Base-by-base conservation (phyloP, 2,797 vertebrate species). In the Pseudomugil tenellus region DNA sequence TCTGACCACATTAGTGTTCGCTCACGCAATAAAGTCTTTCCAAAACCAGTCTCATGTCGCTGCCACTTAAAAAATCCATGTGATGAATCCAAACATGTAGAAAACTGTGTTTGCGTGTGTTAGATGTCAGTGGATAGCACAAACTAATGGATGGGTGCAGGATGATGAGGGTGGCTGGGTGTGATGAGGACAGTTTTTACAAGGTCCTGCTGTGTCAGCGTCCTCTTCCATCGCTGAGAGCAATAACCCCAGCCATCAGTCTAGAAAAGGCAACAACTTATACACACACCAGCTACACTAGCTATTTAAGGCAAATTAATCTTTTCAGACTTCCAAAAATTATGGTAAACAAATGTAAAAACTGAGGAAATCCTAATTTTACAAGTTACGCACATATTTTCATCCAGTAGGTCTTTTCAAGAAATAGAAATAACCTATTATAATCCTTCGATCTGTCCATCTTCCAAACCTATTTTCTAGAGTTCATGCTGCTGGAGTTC, bases 21-120 rank as follows among this genome's bases (percentile, higher is more conserved):
- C 74, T 56, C 82, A 69, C 78, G 79, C 81, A 94, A 92, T 94
- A 93, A 94, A 94, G 72, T 81, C 74, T 87, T 83, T 85, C 65
- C 68, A 84, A 74, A 83, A 85, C 35, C 16, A 54, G 5, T 14
- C 1, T 78, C 55, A 7, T 10, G 61, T 57, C 48, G 43, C 31
- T 19, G 58, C 31, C 34, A 25, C 11, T 7, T 46, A 32, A 52
- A 32, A 48, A 58, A 3, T 29, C 3, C 28, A 14, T 55, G 13
- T 5, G 35, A 32, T 26, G 32, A 16, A 46, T 19, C 59, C 13
- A 26, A 63, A 63, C 31, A 46, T 19, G 6, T 10, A 28, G 34
- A 31, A 31, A 29, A 58, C 46, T 10, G 5, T 10, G 23, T 29
- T 12, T 29, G 25, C 35, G 53, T 8, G 6, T 1, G 34, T 16